Evolutionary conservation across 1,140 invertebrate species (phyloP), one percentile per base, ranked within the genome.

Genomic region (Bombus vancouverensis): DNA sequence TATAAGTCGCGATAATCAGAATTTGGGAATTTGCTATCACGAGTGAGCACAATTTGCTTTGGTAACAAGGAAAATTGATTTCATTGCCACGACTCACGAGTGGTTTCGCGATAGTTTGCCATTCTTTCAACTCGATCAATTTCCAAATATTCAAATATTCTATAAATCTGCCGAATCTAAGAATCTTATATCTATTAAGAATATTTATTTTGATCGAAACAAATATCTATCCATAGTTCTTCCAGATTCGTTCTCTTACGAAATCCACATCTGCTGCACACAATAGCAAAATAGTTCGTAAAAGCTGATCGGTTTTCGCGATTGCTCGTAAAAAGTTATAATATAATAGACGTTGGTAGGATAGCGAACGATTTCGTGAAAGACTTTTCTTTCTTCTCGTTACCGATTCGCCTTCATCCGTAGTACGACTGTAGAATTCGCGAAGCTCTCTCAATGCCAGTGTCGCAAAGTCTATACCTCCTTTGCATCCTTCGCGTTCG

Each of bases 401-500:
- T 32, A 47, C 39, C n/a, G 44, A 15, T 65, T 72, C 80, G 15
- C 44, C 65, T 74, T 39, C 71, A 37, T 42, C 8, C 9, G 1
- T 22, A 39, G 10, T 6, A 12, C 32, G 53, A 34, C 15, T 47
- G 47, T 22, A 53, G 18, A 53, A 39, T 4, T 62, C 15, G 34
- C 42, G 47, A 9, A 42, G 18, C 77, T 3, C 53, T 42, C 66
- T 72, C 75, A 71, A 71, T 62, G 53, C 28, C 66, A 72, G 25
- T 72, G 76, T 84, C 66, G 22, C 83, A 22, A 80, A 53, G 53
- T 72, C 37, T 34, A 18, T 44, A 12, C 13, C 22, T 59, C 22
- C 3, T 9, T 15, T 8, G 8, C 32, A 18, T 42, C 5, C n/a
- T 39, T 34, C 2, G 44, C 13, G 34, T 28, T 12, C 25, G 18